Percentiles rank a stretch among this genome's conserved stretches.
Evolutionary conservation across 2,888 invertebrate genomes (phyloP).

Genomic region (Nomada ruficornis): DNA sequence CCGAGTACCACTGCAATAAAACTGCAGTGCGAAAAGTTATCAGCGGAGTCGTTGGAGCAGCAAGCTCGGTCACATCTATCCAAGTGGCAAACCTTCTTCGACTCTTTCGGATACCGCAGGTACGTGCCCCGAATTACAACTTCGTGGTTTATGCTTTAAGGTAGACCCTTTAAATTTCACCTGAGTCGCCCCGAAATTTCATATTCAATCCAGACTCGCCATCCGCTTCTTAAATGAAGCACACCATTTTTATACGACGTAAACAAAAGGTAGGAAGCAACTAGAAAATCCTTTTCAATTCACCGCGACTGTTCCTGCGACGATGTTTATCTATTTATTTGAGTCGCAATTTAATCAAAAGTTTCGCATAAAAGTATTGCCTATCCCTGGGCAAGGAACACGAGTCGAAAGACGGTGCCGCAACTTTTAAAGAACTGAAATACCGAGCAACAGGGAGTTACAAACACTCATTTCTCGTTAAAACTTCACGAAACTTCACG

Average conservation of each 20-base stretch:
- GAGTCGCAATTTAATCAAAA: constrained; percentile 37
- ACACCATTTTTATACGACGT: too few relatives aligned
- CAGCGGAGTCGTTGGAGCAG: constrained; percentile 94
- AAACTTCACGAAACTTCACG: constrained; percentile 62
- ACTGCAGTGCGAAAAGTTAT: constrained; percentile 94
- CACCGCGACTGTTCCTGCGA: too few relatives aligned
- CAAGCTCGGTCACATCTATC: constrained; percentile 97
- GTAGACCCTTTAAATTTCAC: neutral
- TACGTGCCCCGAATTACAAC: constrained; percentile 67
- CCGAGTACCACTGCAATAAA: constrained; percentile 93
- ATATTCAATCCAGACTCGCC: neutral
- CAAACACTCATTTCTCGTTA: constrained; percentile 70
- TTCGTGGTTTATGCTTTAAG: neutral
- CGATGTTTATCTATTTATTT: neutral
- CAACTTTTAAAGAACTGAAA: constrained; percentile 35
- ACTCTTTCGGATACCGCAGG: constrained; percentile 95
- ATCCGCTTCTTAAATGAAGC: neutral
- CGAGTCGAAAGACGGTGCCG: constrained; percentile 8
- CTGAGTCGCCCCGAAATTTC: neutral
- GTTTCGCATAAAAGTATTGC: constrained; percentile 12
- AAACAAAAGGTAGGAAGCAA: neutral
- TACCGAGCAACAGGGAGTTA: constrained; percentile 55
- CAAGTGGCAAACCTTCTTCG: constrained; percentile 97
- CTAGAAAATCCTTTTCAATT: too few relatives aligned
- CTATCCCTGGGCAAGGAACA: neutral